Conservation (phyloP, 2,113 vertebrate genomes). For the Ictidomys tridecemlineatus region DNA sequence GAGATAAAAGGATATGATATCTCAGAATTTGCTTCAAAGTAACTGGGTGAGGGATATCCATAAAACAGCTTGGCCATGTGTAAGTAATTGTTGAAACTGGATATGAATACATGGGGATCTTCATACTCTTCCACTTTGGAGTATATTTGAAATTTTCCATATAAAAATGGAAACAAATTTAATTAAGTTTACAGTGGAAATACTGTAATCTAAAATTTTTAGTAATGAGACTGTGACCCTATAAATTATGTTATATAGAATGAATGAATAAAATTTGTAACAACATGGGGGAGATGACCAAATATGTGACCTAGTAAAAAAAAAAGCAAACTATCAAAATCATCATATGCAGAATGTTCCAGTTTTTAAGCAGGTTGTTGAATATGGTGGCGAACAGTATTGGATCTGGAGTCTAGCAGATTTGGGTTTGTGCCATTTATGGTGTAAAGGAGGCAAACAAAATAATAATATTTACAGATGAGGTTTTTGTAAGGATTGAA, state of each 20-base stretch:
- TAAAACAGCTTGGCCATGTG: not conserved
- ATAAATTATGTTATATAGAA: not conserved
- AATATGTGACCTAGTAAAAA: not conserved
- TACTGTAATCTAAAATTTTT: not conserved
- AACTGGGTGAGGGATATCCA: not conserved
- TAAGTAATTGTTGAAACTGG: slow-evolving; percentile 23
- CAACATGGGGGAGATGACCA: not conserved
- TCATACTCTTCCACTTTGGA: not conserved
- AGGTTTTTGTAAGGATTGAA: slow-evolving; percentile 16
- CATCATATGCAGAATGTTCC: not conserved
- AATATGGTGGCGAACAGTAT: not conserved
- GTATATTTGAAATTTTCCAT: not conserved
- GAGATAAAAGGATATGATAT: not conserved
- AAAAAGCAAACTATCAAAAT: not conserved
- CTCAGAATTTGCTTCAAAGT: slow-evolving; percentile 4
- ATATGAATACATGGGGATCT: not conserved
- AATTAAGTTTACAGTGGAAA: not conserved
- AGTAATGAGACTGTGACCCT: not conserved
- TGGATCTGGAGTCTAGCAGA: not conserved
- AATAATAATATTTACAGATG: not conserved
- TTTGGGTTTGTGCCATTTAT: not conserved
- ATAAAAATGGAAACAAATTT: not conserved
- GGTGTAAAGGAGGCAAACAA: not conserved
- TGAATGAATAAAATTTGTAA: not conserved
- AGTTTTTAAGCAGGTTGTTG: not conserved